phyloP scores from a whole-genome alignment of 2,797 vertebrate genomes.

The Pseudomugil tenellus region DNA sequence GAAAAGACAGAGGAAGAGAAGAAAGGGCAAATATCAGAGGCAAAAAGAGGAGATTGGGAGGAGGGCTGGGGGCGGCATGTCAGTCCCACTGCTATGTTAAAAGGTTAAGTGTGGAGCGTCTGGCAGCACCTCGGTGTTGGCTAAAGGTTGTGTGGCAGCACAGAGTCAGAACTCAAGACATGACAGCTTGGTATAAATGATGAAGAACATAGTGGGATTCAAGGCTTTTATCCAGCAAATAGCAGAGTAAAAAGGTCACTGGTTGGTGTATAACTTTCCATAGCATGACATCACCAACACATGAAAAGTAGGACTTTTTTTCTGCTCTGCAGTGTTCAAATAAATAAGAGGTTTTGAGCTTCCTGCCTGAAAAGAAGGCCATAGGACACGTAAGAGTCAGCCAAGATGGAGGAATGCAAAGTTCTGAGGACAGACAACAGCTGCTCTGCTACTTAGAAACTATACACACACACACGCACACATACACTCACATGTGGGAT shows the following conservation, averaged over 20 bases:
- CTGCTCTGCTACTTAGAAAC: conserved; percentile 49
- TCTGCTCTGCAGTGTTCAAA: conserved; percentile 37
- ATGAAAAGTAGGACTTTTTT: conserved; percentile 46
- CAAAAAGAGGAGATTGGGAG: conserved; percentile 4
- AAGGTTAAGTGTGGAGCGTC: conserved; percentile 50
- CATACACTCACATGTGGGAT: background rate
- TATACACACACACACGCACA: conserved; percentile 10
- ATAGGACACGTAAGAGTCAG: conserved; percentile 49
- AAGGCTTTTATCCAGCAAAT: conserved; percentile 66
- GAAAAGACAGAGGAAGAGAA: background rate
- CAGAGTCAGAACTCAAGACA: conserved; percentile 46
- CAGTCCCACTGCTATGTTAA: conserved; percentile 54
- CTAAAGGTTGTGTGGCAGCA: conserved; percentile 45
- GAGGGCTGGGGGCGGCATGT: conserved; percentile 36
- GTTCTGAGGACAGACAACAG: conserved; percentile 56
- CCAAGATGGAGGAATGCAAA: conserved; percentile 61
- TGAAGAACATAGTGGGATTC: conserved; percentile 59
- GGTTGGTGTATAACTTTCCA: conserved; percentile 58
- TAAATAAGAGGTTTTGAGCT: conserved; percentile 39
- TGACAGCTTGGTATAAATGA: conserved; percentile 65
- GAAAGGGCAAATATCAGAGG: conserved; percentile 7
- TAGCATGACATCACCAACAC: conserved; percentile 52
- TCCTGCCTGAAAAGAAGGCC: conserved; percentile 34
- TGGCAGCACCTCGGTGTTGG: conserved; percentile 55
- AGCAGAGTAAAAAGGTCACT: conserved; percentile 68